A percentile compares a stretch with the other conserved stretches of the same genome.
Conservation (phyloP, 1,140 invertebrate species). For the Sweltsa coloradensis region DNA sequence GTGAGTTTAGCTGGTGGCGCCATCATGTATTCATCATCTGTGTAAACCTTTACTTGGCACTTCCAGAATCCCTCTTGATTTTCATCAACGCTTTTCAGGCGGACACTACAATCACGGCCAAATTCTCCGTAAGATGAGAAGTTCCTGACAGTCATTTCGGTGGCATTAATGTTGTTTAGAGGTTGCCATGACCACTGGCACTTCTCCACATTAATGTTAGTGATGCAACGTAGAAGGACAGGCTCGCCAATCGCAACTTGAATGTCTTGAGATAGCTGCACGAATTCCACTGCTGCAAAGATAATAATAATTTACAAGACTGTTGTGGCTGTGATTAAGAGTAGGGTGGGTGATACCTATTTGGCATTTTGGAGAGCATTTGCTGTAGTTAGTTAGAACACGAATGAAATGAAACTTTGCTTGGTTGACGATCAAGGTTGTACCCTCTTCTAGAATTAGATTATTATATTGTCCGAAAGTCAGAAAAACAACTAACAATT, state of each 20-base stretch:
- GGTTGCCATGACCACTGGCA: slow-evolving; percentile 34
- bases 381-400: too few relatives aligned
- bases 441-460: neutral
- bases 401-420: neutral
- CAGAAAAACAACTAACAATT: too few relatives aligned
- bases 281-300: slow-evolving; percentile 22
- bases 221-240: slow-evolving; percentile 28
- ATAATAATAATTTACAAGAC: too few relatives aligned
- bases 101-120: slow-evolving; percentile 32
- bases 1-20: slow-evolving; percentile 30
- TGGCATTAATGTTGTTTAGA: slow-evolving; percentile 27
- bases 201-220: slow-evolving; percentile 30
- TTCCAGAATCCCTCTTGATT: slow-evolving; percentile 34
- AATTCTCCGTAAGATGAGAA: slow-evolving; percentile 28
- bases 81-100: slow-evolving; percentile 31
- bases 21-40: slow-evolving; percentile 26
- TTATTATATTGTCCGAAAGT: neutral
- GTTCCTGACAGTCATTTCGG: slow-evolving; percentile 27
- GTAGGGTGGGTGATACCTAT: neutral
- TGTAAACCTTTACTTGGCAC: slow-evolving; percentile 29
- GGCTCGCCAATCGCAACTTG: slow-evolving; percentile 32
- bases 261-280: slow-evolving; percentile 30
- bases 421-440: neutral
- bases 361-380: too few relatives aligned
- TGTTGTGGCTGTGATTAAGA: neutral